Evolutionary conservation across 2,113 vertebrate species (phyloP).

Genomic region (Muntiacus reevesi): DNA sequence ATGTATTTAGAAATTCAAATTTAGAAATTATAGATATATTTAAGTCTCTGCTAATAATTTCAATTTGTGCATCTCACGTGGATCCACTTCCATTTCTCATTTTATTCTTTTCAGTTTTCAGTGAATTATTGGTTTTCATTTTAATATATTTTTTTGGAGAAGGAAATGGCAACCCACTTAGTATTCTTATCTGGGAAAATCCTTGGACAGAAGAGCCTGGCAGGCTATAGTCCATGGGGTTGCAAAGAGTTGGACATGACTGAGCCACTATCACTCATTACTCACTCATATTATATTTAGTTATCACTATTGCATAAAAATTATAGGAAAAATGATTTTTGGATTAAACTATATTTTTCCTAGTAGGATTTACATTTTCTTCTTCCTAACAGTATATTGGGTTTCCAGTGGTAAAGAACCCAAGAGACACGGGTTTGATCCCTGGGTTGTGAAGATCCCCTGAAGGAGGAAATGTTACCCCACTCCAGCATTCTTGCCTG

Average conservation of each 20-base stretch:
- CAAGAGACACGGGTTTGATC: background rate
- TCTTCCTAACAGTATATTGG: background rate
- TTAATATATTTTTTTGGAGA: background rate
- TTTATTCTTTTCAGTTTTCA: background rate
- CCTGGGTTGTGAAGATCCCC: background rate
- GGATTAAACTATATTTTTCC: background rate
- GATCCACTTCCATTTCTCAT: background rate
- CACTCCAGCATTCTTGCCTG: background rate
- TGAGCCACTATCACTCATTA: background rate
- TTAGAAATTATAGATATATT: background rate
- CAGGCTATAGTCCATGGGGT: background rate
- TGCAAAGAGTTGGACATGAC: background rate
- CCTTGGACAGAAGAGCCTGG: background rate
- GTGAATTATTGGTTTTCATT: background rate
- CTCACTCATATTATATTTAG: background rate
- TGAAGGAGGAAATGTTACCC: background rate
- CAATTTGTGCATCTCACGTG: background rate
- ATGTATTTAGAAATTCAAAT: background rate
- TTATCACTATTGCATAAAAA: background rate
- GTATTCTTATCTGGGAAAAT: background rate
- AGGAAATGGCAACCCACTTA: background rate
- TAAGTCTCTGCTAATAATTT: background rate
- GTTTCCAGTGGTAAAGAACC: background rate
- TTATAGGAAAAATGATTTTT: background rate
- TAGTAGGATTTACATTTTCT: background rate